phyloP scores from a whole-genome alignment of 1,140 invertebrate genomes.

The Monomorium pharaonis region DNA sequence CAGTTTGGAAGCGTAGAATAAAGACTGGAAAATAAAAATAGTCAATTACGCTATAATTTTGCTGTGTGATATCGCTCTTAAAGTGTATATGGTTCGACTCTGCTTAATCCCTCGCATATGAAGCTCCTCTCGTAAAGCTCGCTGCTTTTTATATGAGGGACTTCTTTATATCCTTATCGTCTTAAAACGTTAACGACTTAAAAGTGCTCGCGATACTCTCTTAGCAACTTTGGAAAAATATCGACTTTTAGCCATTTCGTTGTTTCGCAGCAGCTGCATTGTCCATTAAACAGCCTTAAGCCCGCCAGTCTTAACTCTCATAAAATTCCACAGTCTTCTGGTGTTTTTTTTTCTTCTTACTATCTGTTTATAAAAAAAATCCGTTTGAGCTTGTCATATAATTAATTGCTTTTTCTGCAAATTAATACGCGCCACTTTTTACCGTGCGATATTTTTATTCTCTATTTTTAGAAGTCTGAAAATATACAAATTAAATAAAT shows the following conservation, averaged over 20 bases:
- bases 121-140: neutral
- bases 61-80: neutral
- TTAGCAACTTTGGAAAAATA: slow-evolving; percentile 38
- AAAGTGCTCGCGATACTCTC: slow-evolving; percentile 20
- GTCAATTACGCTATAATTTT: slow-evolving; percentile 9
- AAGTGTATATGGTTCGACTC: neutral
- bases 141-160: neutral
- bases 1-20: neutral
- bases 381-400: neutral
- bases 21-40: neutral
- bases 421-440: neutral
- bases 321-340: slow-evolving; percentile 10
- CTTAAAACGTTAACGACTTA: slow-evolving; percentile 30
- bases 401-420: neutral
- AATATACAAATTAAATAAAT: neutral
- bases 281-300: slow-evolving; percentile 28
- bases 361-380: slow-evolving; percentile 23
- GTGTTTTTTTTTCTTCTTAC: slow-evolving; percentile 5
- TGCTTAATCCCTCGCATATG: neutral
- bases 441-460: neutral
- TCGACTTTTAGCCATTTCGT: slow-evolving; percentile 15
- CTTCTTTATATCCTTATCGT: slow-evolving; percentile 11
- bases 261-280: slow-evolving; percentile 27
- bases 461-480: neutral
- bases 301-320: neutral